Conservation (phyloP, 2,888 invertebrate genomes). For the Pachydiplax longipennis region DNA sequence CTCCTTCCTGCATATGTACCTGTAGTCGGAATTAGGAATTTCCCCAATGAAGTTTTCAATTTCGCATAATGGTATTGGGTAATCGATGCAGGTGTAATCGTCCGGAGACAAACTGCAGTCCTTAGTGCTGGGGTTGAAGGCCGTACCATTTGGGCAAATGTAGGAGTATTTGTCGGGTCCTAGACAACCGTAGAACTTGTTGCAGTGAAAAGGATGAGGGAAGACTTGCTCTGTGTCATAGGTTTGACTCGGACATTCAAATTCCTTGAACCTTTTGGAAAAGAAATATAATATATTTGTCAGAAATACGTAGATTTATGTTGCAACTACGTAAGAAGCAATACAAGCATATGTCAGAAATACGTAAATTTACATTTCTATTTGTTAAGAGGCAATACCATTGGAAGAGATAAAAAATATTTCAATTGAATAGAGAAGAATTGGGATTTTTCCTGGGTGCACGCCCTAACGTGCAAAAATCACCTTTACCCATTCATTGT, state of each 20-base stretch:
- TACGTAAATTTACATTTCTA: too few species aligned
- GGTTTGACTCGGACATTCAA: not conserved
- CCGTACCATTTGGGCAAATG: not conserved
- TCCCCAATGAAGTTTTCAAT: not conserved
- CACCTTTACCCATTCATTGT: too few species aligned
- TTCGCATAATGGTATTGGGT: not conserved
- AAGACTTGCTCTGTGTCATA: not conserved
- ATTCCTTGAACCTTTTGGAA: not conserved
- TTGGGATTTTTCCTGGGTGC: too few species aligned
- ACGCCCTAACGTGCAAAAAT: too few species aligned
- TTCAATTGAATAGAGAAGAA: too few species aligned
- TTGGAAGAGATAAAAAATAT: too few species aligned
- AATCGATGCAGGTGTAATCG: not conserved
- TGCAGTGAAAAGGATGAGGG: not conserved
- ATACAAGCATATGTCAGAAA: too few species aligned
- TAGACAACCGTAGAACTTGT: not conserved
- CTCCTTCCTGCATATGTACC: not conserved
- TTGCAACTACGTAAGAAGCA: not conserved
- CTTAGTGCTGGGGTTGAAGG: not conserved
- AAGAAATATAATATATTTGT: not conserved
- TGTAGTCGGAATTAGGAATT: not conserved
- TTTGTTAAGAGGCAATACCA: too few species aligned
- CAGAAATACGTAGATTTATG: not conserved
- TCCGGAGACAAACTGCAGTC: not conserved
- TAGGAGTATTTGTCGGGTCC: not conserved